Percentiles rank a stretch among this genome's conserved stretches.
These are phyloP conservation scores for Thamnophis elegans DNA, from an alignment of 2,797 vertebrate genomes.

Conservation along the genomic window DNA sequence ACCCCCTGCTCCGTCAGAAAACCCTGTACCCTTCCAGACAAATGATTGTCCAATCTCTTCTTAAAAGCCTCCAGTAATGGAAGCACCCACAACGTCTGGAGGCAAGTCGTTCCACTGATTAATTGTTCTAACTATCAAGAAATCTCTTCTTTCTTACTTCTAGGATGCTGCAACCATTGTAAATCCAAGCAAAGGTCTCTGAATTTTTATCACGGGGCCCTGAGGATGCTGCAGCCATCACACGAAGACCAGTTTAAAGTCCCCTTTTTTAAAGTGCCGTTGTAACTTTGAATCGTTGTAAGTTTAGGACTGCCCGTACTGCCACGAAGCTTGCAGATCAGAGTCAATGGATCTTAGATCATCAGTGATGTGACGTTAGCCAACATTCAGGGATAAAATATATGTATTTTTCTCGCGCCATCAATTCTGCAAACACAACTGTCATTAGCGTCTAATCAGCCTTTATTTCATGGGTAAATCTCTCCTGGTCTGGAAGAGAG, in stretches of 20 bases:
- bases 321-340: not conserved
- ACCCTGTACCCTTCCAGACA: no score
- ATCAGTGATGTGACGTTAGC: not conserved
- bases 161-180: no score
- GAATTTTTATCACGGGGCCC: no score
- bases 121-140: no score
- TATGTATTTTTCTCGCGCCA: not conserved
- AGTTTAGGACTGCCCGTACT: not conserved
- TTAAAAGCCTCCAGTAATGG: no score
- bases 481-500: not conserved
- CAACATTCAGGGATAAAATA: not conserved
- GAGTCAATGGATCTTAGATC: not conserved
- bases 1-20: no score
- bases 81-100: no score
- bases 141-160: no score
- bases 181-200: no score
- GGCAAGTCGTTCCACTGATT: no score
- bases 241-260: not conserved
- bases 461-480: not conserved
- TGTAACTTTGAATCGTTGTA: not conserved
- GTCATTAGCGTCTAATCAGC: not conserved
- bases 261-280: not conserved
- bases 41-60: no score
- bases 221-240: not conserved
- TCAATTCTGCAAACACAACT: not conserved